Evolutionary conservation across 2,113 vertebrate species (phyloP), one percentile per base, ranked within the genome.

Genomic region (Cervus canadensis): DNA sequence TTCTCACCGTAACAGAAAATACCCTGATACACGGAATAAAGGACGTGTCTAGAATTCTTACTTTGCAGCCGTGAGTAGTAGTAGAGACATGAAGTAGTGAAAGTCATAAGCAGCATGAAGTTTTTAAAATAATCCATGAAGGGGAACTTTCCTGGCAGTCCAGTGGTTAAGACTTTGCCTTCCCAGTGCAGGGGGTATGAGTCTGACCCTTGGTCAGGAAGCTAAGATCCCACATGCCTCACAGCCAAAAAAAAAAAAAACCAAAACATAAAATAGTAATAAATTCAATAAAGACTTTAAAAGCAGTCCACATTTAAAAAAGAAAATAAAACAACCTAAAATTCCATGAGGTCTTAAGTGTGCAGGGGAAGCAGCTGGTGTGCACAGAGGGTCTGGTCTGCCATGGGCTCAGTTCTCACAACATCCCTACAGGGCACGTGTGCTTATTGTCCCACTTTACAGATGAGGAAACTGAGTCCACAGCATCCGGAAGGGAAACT

Each of bases 331-430:
- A 36, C 33, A 21, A 5, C 79, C 36, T 74, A 25, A 74, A 74
- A 25, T 17, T 52, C 50, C n/a, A 9, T 1, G 21, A 52, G 52
- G 28, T 3, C 0, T 60, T 0, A 0, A 25, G 87, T 11, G 48
- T 48, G 8, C 19, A 28, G 0, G 2, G 2, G 81, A 50, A 48
- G 30, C 33, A 52, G 59, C 45, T 21, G 4, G 26, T 48, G 12
- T 7, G 2, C 3, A 15, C 1, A 0, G 33, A 2, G 26, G 40
- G 4, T 17, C 36, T 16, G 40, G 4, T 17, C 36, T 16, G 48
- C 45, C 45, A 2, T 3, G 26, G 0, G 0, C 15, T 57, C n/a
- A 1, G 1, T 52, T 9, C 23, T 86, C 71, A 79, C 15, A 3
- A 3, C 71, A 16, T n/a, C 45, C 59, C 87, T 71, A 12, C 0